phyloP scores from a whole-genome alignment of 2,888 invertebrate species.

The Drosophila monieri region DNA sequence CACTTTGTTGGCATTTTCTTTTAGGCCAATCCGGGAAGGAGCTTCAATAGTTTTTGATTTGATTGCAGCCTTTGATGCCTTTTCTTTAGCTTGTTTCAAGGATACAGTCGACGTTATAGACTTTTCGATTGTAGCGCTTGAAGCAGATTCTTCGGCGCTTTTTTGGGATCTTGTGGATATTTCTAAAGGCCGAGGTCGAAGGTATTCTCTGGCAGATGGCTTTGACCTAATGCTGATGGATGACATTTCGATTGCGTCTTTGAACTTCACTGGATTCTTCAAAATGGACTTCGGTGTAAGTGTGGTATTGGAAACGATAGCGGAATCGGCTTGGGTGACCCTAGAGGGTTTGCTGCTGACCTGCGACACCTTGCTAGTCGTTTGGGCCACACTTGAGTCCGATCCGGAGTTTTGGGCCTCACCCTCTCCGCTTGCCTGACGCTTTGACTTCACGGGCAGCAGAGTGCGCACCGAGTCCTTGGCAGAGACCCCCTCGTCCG shows the following conservation, averaged over 20 bases:
- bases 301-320: not conserved
- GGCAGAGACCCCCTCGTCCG: not conserved
- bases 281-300: not conserved
- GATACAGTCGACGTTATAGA: not conserved
- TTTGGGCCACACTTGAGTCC: slow-evolving; percentile 15
- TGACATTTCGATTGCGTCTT: not conserved
- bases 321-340: not conserved
- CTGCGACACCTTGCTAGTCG: slow-evolving; percentile 1
- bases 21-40: not conserved
- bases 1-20: not conserved
- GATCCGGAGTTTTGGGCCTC: slow-evolving; percentile 15
- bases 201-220: not conserved
- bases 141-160: not conserved
- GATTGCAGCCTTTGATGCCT: not conserved
- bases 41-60: not conserved
- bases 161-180: not conserved
- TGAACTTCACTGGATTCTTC: not conserved
- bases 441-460: slow-evolving; percentile 26
- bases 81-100: not conserved
- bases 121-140: not conserved
- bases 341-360: not conserved
- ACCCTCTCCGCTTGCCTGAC: not conserved
- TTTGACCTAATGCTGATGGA: not conserved
- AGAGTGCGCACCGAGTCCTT: slow-evolving; percentile 35
- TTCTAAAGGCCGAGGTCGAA: not conserved